phyloP scores from a whole-genome alignment of 53 echinoderm and acorn worm species.

The Astropecten irregularis region DNA sequence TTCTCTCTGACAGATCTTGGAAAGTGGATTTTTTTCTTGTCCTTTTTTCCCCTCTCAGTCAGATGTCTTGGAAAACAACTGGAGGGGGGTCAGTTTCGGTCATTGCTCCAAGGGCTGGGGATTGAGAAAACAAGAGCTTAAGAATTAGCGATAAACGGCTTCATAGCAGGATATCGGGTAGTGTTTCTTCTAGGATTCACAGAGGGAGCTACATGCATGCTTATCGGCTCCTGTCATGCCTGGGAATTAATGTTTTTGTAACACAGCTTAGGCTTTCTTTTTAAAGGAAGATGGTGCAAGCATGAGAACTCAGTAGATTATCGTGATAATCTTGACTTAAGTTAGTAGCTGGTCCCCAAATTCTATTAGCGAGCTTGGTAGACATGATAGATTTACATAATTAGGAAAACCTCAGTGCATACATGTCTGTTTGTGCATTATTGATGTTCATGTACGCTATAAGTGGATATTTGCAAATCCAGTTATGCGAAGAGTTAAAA shows the following conservation, averaged over 20 bases:
- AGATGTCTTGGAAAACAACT: no score
- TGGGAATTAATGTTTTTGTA: conserved; percentile 30
- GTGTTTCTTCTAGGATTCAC: background rate
- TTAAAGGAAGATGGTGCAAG: background rate
- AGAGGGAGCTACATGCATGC: no score
- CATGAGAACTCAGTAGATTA: background rate
- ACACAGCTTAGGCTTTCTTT: conserved; percentile 26
- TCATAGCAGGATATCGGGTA: background rate
- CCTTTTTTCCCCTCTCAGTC: no score
- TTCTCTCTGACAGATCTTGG: no score
- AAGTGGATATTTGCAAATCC: no score
- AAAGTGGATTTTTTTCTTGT: no score
- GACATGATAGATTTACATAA: no score
- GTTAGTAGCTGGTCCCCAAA: background rate
- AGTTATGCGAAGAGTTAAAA: no score
- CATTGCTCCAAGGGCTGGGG: background rate
- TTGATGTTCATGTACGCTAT: no score
- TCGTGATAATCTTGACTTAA: background rate
- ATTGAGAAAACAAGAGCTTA: background rate
- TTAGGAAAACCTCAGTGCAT: no score
- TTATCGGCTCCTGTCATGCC: conserved; percentile 11
- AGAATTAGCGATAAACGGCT: conserved; percentile 2
- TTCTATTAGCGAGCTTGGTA: background rate
- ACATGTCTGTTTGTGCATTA: no score
- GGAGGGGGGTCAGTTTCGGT: conserved; percentile 31